These are phyloP conservation scores for Neoaliturus tenellus DNA, from an alignment of 2,888 invertebrate species.

Conservation along the genomic window DNA sequence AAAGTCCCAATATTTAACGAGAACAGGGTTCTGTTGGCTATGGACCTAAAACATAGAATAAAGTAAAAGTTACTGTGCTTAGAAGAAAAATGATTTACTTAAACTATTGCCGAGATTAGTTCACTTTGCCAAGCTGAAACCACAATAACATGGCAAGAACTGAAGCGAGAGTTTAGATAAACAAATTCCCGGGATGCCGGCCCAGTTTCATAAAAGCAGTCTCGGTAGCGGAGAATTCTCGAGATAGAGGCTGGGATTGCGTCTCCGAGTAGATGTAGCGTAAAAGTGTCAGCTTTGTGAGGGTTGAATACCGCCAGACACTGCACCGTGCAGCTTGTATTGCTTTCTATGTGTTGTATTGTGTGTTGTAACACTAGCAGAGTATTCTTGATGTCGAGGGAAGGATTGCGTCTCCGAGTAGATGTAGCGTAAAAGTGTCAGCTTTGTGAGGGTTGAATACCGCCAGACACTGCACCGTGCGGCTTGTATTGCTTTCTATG, in stretches of 20 bases:
- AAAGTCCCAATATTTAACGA: too few relatives aligned
- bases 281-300: slow-evolving; percentile 13
- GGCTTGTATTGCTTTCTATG: too few relatives aligned
- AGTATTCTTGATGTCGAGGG: not conserved
- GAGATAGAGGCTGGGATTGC: not conserved
- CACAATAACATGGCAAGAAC: not conserved
- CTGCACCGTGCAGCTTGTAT: too few relatives aligned
- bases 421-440: slow-evolving; percentile 14
- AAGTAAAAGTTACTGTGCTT: too few relatives aligned
- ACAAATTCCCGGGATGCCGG: not conserved
- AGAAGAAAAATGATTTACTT: too few relatives aligned
- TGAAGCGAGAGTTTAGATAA: not conserved
- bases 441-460: not conserved
- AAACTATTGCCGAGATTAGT: too few relatives aligned
- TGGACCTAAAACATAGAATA: too few relatives aligned
- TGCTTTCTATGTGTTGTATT: too few relatives aligned
- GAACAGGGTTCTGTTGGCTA: too few relatives aligned
- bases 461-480: too few relatives aligned
- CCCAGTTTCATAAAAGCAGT: not conserved
- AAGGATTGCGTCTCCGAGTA: not conserved
- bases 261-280: not conserved
- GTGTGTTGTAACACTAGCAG: too few relatives aligned
- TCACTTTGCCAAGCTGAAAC: not conserved
- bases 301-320: not conserved
- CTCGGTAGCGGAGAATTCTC: not conserved